phyloP scores from a whole-genome alignment of 1,140 invertebrate genomes.

The Araneus ventricosus region DNA sequence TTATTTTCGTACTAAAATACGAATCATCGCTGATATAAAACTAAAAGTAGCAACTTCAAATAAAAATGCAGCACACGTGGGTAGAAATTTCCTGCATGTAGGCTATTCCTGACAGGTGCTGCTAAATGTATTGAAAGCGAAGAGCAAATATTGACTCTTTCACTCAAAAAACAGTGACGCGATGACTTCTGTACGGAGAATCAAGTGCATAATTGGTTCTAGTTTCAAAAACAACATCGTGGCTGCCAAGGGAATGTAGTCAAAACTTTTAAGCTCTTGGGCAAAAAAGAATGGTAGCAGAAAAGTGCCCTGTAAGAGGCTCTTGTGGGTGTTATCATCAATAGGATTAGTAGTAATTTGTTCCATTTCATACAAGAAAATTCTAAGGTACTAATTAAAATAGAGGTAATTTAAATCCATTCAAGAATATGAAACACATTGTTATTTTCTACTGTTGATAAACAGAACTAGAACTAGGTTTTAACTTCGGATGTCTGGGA shows the following conservation, averaged over 20 bases:
- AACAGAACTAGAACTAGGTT: too few species aligned
- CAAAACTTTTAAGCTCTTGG: slow-evolving; percentile 11
- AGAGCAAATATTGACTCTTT: slow-evolving; percentile 65
- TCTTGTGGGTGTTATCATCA: slow-evolving; percentile 26
- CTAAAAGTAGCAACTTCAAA: not conserved
- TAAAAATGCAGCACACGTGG: slow-evolving; percentile 14
- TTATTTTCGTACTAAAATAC: not conserved
- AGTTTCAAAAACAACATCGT: slow-evolving; percentile 8
- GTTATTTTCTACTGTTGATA: too few species aligned
- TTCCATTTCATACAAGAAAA: not conserved
- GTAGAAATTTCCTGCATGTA: slow-evolving; percentile 38
- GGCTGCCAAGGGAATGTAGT: not conserved
- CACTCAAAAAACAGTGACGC: slow-evolving; percentile 54
- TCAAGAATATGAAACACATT: not conserved
- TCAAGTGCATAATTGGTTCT: slow-evolving; percentile 70
- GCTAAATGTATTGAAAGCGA: slow-evolving; percentile 39
- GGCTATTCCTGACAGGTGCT: slow-evolving; percentile 60
- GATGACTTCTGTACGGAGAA: slow-evolving; percentile 39
- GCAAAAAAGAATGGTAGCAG: not conserved
- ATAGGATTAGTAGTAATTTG: slow-evolving; percentile 35
- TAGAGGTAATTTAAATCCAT: not conserved
- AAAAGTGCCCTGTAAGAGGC: slow-evolving; percentile 6
- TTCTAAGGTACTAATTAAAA: slow-evolving; percentile 22
- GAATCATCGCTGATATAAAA: not conserved
- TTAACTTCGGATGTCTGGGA: too few species aligned